phyloP scores from a whole-genome alignment of 2,113 vertebrate species.

The Tauraco erythrolophus region DNA sequence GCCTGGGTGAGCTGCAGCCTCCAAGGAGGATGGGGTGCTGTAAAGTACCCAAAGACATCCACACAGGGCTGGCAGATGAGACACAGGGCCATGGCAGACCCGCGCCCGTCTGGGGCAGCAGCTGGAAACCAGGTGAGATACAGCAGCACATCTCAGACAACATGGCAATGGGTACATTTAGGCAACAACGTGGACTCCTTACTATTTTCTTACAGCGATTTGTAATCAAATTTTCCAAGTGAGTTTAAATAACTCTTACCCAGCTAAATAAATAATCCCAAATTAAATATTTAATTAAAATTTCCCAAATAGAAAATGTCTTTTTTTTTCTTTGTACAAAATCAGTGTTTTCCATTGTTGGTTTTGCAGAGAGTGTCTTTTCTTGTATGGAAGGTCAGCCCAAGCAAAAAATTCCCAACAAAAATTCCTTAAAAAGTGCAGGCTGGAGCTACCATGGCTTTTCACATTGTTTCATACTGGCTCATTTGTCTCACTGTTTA shows the following conservation, averaged over 20 bases:
- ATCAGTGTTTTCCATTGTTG: neutral
- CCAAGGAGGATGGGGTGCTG: neutral
- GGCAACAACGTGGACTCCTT: neutral
- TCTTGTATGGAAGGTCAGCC: neutral
- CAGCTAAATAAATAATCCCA: neutral
- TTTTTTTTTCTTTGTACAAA: neutral
- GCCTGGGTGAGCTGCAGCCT: neutral
- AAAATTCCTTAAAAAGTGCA: neutral
- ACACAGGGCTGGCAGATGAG: neutral
- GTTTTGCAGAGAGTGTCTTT: neutral
- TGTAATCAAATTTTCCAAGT: neutral
- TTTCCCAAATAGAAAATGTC: neutral
- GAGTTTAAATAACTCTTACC: neutral
- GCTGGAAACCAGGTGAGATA: neutral
- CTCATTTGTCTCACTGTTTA: neutral
- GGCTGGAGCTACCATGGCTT: neutral
- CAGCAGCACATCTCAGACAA: neutral
- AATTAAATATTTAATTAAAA: neutral
- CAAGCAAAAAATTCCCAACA: neutral
- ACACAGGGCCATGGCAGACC: neutral
- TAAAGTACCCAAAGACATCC: neutral
- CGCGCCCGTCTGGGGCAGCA: neutral
- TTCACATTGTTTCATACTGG: neutral
- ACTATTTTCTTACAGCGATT: neutral
- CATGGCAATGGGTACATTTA: neutral